These are phyloP conservation scores for Centropyge bicolor DNA, from an alignment of 2,797 vertebrate genomes.

Conservation along the genomic window DNA sequence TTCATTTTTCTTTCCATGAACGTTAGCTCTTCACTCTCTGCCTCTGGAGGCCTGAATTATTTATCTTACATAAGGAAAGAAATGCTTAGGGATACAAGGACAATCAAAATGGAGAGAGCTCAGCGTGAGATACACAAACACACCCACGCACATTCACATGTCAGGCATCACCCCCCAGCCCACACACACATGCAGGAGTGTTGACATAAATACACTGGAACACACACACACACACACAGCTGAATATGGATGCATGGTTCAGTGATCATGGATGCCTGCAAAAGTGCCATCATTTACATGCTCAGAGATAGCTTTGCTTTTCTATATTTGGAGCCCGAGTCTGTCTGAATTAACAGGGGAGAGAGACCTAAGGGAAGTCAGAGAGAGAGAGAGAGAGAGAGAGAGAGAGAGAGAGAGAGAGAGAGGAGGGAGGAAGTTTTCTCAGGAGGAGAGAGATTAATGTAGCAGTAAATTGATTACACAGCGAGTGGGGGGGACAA, in stretches of 20 bases:
- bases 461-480: conserved; percentile 54
- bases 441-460: conserved; percentile 52
- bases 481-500: conserved; percentile 24
- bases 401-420: conserved; percentile 20
- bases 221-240: conserved; percentile 9
- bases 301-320: conserved; percentile 17
- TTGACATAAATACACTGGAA: conserved; percentile 9
- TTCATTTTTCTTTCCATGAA: conserved; percentile 48
- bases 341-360: conserved; percentile 27
- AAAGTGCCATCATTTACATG: conserved; percentile 17
- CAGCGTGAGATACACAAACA: conserved; percentile 45
- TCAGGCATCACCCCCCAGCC: conserved; percentile 17
- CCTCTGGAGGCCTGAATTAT: conserved; percentile 66
- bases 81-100: conserved; percentile 50
- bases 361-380: conserved; percentile 10
- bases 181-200: conserved; percentile 7
- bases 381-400: not conserved
- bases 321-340: conserved; percentile 28
- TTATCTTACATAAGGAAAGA: conserved; percentile 61
- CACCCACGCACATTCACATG: conserved; percentile 49
- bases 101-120: conserved; percentile 50
- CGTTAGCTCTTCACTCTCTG: conserved; percentile 36
- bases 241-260: conserved; percentile 20
- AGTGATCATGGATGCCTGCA: conserved; percentile 30
- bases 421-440: conserved; percentile 3